Evolutionary conservation across 2,888 invertebrate genomes (phyloP).

Genomic region (Nemotelus pantherinus): DNA sequence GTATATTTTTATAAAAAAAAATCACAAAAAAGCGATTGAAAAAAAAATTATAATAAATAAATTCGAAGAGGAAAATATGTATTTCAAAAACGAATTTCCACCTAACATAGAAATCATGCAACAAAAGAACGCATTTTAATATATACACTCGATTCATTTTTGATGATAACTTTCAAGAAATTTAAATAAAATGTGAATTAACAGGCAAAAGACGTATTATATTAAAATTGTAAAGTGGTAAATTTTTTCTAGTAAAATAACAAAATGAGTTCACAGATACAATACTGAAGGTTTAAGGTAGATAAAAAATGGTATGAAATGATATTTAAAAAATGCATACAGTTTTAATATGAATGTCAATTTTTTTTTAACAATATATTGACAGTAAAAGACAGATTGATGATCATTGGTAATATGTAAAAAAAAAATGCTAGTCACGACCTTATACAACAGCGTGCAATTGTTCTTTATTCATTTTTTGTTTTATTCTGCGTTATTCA

Average conservation of each 20-base stretch:
- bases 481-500: not conserved
- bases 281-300: not conserved
- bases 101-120: slow-evolving; percentile 1
- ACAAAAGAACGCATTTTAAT: not conserved
- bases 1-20: slow-evolving; percentile 38
- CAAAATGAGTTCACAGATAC: not conserved
- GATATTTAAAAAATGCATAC: not conserved
- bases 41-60: not conserved
- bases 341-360: not conserved
- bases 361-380: not conserved
- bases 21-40: not conserved
- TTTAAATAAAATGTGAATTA: slow-evolving; percentile 8
- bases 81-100: slow-evolving; percentile 32
- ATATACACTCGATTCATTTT: not conserved
- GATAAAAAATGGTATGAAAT: not conserved
- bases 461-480: not conserved
- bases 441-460: not conserved
- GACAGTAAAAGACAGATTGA: not conserved
- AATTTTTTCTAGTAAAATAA: slow-evolving; percentile 4
- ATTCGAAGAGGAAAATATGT: not conserved
- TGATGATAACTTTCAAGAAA: slow-evolving; percentile 15
- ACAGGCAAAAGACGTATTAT: slow-evolving; percentile 35
- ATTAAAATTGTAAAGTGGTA: slow-evolving; percentile 6
- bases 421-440: slow-evolving; percentile 7
- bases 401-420: not conserved